Conservation (phyloP, 2,888 invertebrate species). For the Drosophila borborema region DNA sequence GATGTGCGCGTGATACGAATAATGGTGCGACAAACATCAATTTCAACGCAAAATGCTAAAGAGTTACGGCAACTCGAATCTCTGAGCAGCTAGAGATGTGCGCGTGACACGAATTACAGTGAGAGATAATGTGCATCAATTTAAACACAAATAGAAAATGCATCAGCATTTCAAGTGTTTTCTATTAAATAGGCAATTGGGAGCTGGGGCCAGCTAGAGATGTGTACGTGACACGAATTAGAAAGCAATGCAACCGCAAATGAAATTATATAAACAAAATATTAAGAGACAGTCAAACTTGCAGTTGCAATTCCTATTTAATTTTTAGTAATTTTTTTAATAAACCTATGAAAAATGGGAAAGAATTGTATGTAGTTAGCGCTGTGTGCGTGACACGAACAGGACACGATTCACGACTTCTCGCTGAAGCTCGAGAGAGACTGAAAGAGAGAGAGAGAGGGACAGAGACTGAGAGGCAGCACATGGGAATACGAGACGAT, state of each 20-base stretch:
- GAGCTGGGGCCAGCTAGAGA: not conserved
- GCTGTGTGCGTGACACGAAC: not conserved
- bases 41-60: not conserved
- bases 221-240: slow-evolving; percentile 1
- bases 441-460: no score
- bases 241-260: not conserved
- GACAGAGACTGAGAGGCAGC: no score
- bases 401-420: no score
- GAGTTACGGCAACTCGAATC: not conserved
- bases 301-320: no score
- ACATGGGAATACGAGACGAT: no score
- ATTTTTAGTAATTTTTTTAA: no score
- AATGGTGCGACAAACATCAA: not conserved
- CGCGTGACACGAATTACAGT: slow-evolving; percentile 1
- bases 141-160: not conserved
- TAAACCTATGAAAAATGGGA: no score
- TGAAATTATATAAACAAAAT: no score
- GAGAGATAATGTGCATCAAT: not conserved
- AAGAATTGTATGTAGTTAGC: not conserved
- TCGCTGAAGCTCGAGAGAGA: no score
- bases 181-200: not conserved
- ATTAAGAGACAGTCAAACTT: no score
- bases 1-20: slow-evolving; percentile 15
- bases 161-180: not conserved
- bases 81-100: not conserved